Conservation (phyloP, 92 coral and sea anemone genomes). For the Epizoanthus stellaris region DNA sequence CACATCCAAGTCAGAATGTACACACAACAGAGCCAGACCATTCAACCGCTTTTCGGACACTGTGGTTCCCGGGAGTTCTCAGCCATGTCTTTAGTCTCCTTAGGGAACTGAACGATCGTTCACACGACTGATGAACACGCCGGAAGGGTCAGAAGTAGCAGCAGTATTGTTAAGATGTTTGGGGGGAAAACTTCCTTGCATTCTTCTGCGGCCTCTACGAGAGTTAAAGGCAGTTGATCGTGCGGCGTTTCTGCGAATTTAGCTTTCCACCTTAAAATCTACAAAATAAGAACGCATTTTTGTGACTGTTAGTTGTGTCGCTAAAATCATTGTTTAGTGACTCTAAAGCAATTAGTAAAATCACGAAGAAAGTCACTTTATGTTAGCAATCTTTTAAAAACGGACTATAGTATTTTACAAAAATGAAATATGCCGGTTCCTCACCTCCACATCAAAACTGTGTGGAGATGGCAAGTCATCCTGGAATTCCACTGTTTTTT, state of each 20-base stretch:
- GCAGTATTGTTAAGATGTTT: not conserved
- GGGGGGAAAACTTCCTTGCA: not conserved
- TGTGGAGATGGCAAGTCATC: slow-evolving; percentile 15
- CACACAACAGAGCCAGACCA: too few relatives aligned
- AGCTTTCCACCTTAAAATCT: not conserved
- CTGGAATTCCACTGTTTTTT: slow-evolving; percentile 24
- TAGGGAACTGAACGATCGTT: not conserved
- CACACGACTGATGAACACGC: not conserved
- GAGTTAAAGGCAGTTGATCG: not conserved
- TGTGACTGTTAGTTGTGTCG: not conserved
- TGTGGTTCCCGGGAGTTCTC: too few relatives aligned
- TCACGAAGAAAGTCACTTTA: too few relatives aligned
- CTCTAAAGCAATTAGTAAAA: too few relatives aligned
- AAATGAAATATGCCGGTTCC: too few relatives aligned
- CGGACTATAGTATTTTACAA: too few relatives aligned
- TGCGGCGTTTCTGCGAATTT: too few relatives aligned
- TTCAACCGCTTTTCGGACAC: too few relatives aligned
- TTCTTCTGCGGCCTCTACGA: not conserved
- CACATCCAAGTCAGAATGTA: too few relatives aligned
- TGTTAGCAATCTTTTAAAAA: too few relatives aligned
- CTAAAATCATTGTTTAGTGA: not conserved
- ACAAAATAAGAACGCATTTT: not conserved
- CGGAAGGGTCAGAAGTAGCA: not conserved
- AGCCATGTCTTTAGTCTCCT: too few relatives aligned
- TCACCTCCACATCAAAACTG: too few relatives aligned